phyloP scores from a whole-genome alignment of 2,113 vertebrate species.

The Cryptotis parvus region DNA sequence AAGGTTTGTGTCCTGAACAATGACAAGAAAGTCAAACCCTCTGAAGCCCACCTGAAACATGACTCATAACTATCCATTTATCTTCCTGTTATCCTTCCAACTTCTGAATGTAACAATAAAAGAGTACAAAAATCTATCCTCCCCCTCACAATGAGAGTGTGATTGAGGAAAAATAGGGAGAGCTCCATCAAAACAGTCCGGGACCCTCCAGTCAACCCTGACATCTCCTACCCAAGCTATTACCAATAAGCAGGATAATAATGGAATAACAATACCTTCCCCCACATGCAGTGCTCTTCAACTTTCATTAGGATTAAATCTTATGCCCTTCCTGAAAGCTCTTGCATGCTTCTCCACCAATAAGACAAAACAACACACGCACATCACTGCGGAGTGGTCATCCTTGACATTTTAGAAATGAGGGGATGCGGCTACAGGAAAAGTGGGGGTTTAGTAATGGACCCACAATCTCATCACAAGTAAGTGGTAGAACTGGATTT shows the following conservation, averaged over 20 bases:
- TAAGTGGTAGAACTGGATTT: not conserved
- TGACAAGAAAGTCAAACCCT: too few species aligned
- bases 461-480: not conserved
- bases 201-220: not conserved
- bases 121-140: not conserved
- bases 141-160: not conserved
- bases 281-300: not conserved
- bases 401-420: not conserved
- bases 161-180: not conserved
- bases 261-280: not conserved
- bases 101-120: not conserved
- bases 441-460: not conserved
- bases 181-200: not conserved
- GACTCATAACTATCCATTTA: not conserved
- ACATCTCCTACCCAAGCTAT: conserved; percentile 40
- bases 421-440: not conserved
- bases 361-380: conserved; percentile 35
- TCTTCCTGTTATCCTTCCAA: not conserved
- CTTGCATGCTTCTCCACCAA: not conserved
- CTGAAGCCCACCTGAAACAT: not conserved
- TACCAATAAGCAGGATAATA: not conserved
- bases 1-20: not conserved
- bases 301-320: conserved; percentile 24
- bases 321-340: not conserved
- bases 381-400: not conserved